These are phyloP conservation scores for Drosophila austrosaltans DNA, from an alignment of 2,888 invertebrate genomes.

Conservation along the genomic window DNA sequence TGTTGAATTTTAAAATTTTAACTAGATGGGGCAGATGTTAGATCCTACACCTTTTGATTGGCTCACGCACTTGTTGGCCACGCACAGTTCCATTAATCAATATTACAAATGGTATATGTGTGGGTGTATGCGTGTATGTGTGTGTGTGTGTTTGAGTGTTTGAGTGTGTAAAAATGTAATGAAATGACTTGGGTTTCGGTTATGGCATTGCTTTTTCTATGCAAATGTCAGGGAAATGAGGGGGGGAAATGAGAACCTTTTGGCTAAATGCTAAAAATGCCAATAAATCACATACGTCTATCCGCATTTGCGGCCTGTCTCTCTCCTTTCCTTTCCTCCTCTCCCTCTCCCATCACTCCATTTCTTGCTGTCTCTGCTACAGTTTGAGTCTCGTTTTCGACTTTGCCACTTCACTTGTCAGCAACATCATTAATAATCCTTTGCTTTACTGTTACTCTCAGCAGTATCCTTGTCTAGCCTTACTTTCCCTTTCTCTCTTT, in stretches of 20 bases:
- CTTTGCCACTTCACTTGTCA: constrained; percentile 80
- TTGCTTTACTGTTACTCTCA: constrained; percentile 40
- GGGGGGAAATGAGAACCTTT: constrained; percentile 26
- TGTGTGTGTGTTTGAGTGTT: background rate
- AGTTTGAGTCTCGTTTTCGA: constrained; percentile 38
- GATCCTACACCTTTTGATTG: constrained; percentile 43
- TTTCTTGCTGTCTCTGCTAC: background rate
- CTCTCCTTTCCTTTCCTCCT: background rate
- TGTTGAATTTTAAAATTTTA: background rate
- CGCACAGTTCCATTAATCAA: constrained; percentile 60
- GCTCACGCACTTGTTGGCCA: constrained; percentile 67
- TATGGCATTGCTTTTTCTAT: constrained; percentile 51
- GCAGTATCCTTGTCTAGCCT: background rate
- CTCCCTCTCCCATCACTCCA: background rate
- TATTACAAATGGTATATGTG: constrained; percentile 55
- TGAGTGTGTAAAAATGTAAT: constrained; percentile 45
- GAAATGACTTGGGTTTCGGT: constrained; percentile 48
- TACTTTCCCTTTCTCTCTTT: background rate
- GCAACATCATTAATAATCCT: constrained; percentile 81
- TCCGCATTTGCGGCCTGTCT: constrained; percentile 26
- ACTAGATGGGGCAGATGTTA: background rate
- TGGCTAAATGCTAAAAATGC: constrained; percentile 65
- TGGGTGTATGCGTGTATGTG: constrained; percentile 35
- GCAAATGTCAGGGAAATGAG: constrained; percentile 49
- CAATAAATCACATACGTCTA: constrained; percentile 74